phyloP scores from a whole-genome alignment of 1,140 invertebrate genomes.

The Pteromalus puparum region DNA sequence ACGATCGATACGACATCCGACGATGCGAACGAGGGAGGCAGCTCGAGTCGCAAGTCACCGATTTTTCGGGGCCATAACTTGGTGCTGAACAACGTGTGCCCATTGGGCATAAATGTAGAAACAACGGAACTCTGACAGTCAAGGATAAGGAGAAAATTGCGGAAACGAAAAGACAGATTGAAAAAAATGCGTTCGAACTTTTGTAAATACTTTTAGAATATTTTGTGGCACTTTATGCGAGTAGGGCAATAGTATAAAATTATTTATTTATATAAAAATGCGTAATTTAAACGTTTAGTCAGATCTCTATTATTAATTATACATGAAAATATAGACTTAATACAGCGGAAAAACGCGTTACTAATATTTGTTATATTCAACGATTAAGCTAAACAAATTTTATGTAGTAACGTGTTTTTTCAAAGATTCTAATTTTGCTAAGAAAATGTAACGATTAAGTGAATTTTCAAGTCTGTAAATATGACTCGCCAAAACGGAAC shows the following conservation, averaged over 20 bases:
- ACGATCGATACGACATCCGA: slow-evolving; percentile 66
- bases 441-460: neutral
- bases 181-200: slow-evolving; percentile 26
- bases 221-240: neutral
- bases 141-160: slow-evolving; percentile 6
- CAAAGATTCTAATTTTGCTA: slow-evolving; percentile 3
- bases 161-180: neutral
- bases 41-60: slow-evolving; percentile 71
- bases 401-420: neutral
- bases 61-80: slow-evolving; percentile 74
- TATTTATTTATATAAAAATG: slow-evolving; percentile 41
- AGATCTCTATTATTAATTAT: neutral
- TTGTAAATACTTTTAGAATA: slow-evolving; percentile 51
- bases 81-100: slow-evolving; percentile 71
- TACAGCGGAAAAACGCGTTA: neutral
- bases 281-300: slow-evolving; percentile 30
- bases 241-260: neutral
- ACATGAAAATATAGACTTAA: slow-evolving; percentile 7
- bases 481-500: slow-evolving; percentile 40
- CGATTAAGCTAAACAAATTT: neutral
- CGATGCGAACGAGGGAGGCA: slow-evolving; percentile 69
- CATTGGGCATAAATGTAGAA: slow-evolving; percentile 86
- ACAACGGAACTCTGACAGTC: slow-evolving; percentile 84
- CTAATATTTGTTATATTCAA: neutral
- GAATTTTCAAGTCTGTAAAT: slow-evolving; percentile 33